Evolutionary conservation across 2,888 invertebrate genomes (phyloP).

Genomic region (Colletes collaris): DNA sequence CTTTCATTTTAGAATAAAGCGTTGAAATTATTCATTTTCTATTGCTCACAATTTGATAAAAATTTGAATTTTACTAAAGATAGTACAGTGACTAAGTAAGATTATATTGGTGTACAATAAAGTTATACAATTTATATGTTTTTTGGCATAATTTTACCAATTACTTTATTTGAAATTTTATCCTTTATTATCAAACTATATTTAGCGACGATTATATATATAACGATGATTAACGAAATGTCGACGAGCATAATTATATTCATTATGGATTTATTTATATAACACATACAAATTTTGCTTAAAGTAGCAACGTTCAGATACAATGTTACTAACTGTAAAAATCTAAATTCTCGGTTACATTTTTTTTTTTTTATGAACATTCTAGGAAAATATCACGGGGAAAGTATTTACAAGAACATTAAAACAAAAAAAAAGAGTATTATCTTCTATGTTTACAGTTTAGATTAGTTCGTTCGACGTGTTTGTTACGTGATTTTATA

Average conservation of each 20-base stretch:
- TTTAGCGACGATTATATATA: neutral
- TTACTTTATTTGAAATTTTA: slow-evolving; percentile 19
- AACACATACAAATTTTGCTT: slow-evolving; percentile 15
- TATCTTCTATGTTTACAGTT: slow-evolving; percentile 2
- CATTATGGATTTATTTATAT: slow-evolving; percentile 32
- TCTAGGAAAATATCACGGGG: slow-evolving; percentile 6
- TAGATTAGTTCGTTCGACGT: neutral
- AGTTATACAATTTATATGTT: slow-evolving; percentile 6
- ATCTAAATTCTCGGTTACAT: slow-evolving; percentile 22
- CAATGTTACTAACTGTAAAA: slow-evolving; percentile 21
- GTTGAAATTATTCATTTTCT: slow-evolving; percentile 34
- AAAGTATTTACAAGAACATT: slow-evolving; percentile 27
- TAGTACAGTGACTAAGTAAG: slow-evolving; percentile 4
- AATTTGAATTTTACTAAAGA: slow-evolving; percentile 10
- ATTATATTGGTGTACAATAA: slow-evolving; percentile 13
- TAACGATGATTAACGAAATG: neutral
- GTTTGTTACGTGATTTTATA: slow-evolving; percentile 19
- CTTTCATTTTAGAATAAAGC: slow-evolving; percentile 53
- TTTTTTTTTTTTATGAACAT: slow-evolving; percentile 23
- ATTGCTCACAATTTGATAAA: slow-evolving; percentile 27
- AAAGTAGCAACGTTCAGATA: slow-evolving; percentile 4
- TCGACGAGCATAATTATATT: slow-evolving; percentile 8
- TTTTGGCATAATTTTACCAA: slow-evolving; percentile 1
- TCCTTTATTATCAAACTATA: slow-evolving; percentile 7
- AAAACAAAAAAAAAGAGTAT: neutral